Conservation (phyloP, 1,140 invertebrate species). For the Octopus sinensis region DNA sequence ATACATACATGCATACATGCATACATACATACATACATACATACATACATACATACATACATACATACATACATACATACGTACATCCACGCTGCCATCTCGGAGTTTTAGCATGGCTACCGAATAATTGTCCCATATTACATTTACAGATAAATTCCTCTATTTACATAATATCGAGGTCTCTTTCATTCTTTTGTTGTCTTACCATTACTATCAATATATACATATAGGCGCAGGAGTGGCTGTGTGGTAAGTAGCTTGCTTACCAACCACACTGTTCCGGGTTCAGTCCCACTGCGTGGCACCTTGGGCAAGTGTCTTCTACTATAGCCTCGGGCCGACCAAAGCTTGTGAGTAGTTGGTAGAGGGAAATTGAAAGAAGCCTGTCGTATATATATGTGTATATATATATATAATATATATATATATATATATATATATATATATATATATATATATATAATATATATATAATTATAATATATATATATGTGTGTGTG, state of each 20-base stretch:
- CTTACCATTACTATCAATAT: background rate
- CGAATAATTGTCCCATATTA: background rate
- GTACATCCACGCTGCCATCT: background rate
- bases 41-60: background rate
- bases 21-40: background rate
- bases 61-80: background rate
- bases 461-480: background rate
- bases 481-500: background rate
- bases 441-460: conserved; percentile 1
- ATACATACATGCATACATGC: background rate
- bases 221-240: too few relatives aligned
- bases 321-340: too few relatives aligned
- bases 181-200: background rate
- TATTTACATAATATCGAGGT: background rate
- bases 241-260: too few relatives aligned
- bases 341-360: too few relatives aligned
- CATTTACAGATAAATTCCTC: background rate
- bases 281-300: too few relatives aligned
- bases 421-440: background rate
- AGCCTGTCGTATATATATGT: background rate
- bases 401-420: background rate
- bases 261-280: too few relatives aligned
- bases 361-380: too few relatives aligned
- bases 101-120: background rate
- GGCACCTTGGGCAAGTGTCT: too few relatives aligned